These are phyloP conservation scores for Puma concolor DNA, from an alignment of 2,113 vertebrate genomes.

Conservation along the genomic window DNA sequence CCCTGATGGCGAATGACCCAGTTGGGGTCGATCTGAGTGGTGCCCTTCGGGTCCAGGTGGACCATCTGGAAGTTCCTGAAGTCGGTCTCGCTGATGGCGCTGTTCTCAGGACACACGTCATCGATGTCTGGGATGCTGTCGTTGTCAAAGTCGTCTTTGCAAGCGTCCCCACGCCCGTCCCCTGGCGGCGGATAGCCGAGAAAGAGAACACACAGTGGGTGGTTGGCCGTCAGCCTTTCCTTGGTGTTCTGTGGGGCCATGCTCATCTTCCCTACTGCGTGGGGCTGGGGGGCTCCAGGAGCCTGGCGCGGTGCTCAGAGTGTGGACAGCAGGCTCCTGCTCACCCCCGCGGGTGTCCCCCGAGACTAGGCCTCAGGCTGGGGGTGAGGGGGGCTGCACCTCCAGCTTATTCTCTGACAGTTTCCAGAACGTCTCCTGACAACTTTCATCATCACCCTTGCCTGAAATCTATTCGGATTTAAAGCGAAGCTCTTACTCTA, in stretches of 20 bases:
- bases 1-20: constrained; percentile 99
- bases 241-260: too few species aligned
- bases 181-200: constrained; percentile 83
- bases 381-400: too few species aligned
- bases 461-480: too few species aligned
- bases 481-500: not conserved
- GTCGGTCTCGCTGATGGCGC: constrained; percentile 95
- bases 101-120: constrained; percentile 97
- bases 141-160: constrained; percentile 98
- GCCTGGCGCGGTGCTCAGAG: too few species aligned
- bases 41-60: constrained; percentile 97
- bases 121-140: constrained; percentile 95
- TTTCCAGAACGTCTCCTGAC: accelerated
- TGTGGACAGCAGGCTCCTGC: too few species aligned
- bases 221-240: accelerated
- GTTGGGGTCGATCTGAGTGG: constrained; percentile 98
- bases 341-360: too few species aligned
- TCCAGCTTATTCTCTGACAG: accelerated
- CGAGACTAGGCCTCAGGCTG: too few species aligned
- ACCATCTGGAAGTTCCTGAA: constrained; percentile 99
- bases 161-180: constrained; percentile 96
- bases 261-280: too few species aligned
- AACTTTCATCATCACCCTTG: too few species aligned
- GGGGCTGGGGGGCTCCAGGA: too few species aligned
- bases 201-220: accelerated